phyloP scores from a whole-genome alignment of 2,113 vertebrate species.

The Sakesphorus luctuosus region DNA sequence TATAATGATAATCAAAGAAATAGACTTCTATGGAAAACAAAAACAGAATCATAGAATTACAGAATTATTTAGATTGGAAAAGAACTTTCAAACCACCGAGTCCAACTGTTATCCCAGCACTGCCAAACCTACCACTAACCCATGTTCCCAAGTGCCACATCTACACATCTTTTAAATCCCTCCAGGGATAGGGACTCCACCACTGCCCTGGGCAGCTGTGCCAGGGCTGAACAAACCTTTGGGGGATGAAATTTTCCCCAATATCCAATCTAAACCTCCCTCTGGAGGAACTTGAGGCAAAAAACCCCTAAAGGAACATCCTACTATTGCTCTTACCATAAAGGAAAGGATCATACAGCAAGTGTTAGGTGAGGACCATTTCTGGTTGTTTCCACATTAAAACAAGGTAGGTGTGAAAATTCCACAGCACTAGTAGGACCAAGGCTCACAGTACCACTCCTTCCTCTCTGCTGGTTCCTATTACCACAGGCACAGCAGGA shows the following conservation, averaged over 20 bases:
- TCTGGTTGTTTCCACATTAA: constrained; percentile 60
- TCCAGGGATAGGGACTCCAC: neutral
- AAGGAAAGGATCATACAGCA: neutral
- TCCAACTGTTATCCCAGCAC: neutral
- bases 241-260: neutral
- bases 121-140: neutral
- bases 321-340: neutral
- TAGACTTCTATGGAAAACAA: neutral
- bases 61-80: neutral
- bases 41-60: neutral
- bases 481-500: constrained; percentile 29
- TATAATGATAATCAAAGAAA: neutral
- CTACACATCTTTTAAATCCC: neutral
- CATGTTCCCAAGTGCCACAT: neutral
- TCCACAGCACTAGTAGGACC: constrained; percentile 11
- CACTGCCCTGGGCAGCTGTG: neutral
- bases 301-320: neutral
- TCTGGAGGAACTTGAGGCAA: neutral
- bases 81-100: neutral
- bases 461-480: constrained; percentile 23
- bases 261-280: neutral
- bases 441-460: neutral
- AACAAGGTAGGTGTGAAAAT: constrained; percentile 62
- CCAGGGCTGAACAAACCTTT: neutral
- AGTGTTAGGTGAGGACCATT: neutral